These are phyloP conservation scores for Standfussiana lucernea DNA, from an alignment of 2,888 invertebrate species.

Conservation along the genomic window DNA sequence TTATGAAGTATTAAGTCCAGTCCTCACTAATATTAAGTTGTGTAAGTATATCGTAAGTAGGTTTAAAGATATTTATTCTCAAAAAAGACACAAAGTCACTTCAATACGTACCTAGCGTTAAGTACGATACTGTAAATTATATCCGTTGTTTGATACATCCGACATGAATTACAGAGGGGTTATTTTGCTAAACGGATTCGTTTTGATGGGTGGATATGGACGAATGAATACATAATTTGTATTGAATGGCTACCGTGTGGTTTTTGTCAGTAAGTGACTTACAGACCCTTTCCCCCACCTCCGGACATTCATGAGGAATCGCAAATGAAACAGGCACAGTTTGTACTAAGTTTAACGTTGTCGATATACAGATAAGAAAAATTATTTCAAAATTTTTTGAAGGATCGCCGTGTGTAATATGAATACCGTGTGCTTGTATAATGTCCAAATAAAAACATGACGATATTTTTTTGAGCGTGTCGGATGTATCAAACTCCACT, in stretches of 20 bases:
- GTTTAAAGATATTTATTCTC: too few relatives aligned
- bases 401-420: too few relatives aligned
- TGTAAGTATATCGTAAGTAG: slow-evolving; percentile 24
- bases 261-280: neutral
- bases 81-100: too few relatives aligned
- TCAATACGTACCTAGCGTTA: neutral
- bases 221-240: too few relatives aligned
- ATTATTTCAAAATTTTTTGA: too few relatives aligned
- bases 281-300: neutral
- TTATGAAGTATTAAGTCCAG: slow-evolving; percentile 25
- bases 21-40: slow-evolving; percentile 46
- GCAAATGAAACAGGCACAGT: neutral
- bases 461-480: neutral
- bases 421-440: too few relatives aligned
- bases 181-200: neutral
- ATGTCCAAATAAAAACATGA: neutral
- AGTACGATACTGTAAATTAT: neutral
- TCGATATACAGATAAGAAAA: neutral
- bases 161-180: neutral
- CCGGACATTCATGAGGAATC: neutral
- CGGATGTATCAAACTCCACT: neutral
- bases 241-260: too few relatives aligned
- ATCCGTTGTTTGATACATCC: slow-evolving; percentile 7
- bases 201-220: neutral
- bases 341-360: neutral